phyloP scores from a whole-genome alignment of 2,888 invertebrate genomes.

The Harmothoe impar region DNA sequence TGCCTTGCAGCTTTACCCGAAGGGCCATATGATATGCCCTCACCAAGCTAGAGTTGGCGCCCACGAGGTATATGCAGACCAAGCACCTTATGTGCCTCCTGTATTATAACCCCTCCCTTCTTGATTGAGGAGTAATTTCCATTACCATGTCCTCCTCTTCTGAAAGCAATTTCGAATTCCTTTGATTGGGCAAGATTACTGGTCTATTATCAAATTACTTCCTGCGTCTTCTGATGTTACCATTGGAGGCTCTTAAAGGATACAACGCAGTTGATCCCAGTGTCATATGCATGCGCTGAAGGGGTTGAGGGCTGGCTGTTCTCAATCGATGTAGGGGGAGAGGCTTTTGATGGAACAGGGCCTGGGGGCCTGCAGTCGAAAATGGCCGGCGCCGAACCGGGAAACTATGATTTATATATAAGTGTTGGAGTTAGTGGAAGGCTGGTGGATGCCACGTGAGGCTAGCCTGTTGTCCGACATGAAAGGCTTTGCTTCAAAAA shows the following conservation, averaged over 20 bases:
- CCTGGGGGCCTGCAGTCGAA: too few relatives aligned
- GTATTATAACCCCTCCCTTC: not conserved
- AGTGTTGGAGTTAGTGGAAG: too few relatives aligned
- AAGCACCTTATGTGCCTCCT: not conserved
- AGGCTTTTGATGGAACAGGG: too few relatives aligned
- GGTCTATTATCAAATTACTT: slow-evolving; percentile 56
- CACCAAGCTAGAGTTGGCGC: not conserved
- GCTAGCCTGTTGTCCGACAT: too few relatives aligned
- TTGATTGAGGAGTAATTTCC: slow-evolving; percentile 44
- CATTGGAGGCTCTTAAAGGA: not conserved
- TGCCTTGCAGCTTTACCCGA: not conserved
- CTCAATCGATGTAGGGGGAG: too few relatives aligned
- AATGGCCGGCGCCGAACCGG: too few relatives aligned
- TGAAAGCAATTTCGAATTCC: slow-evolving; percentile 40
- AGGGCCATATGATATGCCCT: not conserved
- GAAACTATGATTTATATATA: too few relatives aligned
- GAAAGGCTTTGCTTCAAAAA: too few relatives aligned
- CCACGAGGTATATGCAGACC: not conserved
- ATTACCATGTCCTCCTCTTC: not conserved
- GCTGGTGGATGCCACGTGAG: too few relatives aligned
- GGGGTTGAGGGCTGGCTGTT: too few relatives aligned
- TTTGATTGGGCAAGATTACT: slow-evolving; percentile 20
- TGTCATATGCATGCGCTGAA: too few relatives aligned
- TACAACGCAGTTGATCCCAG: not conserved
- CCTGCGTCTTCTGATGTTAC: not conserved